Base-by-base conservation (phyloP, 2,888 invertebrate genomes). In the Coronaproctus castanopsis region DNA sequence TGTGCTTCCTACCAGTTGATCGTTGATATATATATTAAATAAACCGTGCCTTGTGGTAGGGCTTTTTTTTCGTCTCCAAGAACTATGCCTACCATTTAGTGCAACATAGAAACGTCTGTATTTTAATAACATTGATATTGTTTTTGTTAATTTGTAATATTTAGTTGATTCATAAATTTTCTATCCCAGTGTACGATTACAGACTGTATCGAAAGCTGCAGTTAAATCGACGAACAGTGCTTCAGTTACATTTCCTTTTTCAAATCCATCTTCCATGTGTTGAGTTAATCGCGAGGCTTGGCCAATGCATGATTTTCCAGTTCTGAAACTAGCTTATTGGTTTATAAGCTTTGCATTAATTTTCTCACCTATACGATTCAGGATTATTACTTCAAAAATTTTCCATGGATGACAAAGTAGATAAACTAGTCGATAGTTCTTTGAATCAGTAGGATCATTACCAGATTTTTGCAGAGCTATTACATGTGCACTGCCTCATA, bases 241-340 rank as follows among this genome's bases (percentile, higher is more conserved):
- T 21, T n/a, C 52, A n/a, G 52, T n/a, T n/a, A 52, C 52, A 20
- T 52, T 52, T n/a, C 52, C n/a, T n/a, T 52, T 52, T 20, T 52
- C 52, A 20, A 52, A 52, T 19, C n/a, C 52, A 52, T 52, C 52
- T 20, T 52, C 52, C 8, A 52, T 52, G 52, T 52, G 52, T n/a
- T 52, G 52, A 8, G n/a, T 52, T 52, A 52, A n/a, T 8, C n/a
- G n/a, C 52, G n/a, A 20, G 52, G n/a, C n/a, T 20, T 52, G 52
- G 52, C 36, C 36, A 36, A 14, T 36, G 36, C 36, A 36, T 14
- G 14, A 36, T 14, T 36, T 36, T 36, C 36, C 36, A 36, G 36
- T 5, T 36, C n/a, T 36, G 36, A 36, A 36, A 36, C 36, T 14
- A 5, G 36, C 36, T 36, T 36, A 36, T 36, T 36, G 36, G 5